These are phyloP conservation scores for Neocloeon triangulifer DNA, from an alignment of 1,140 invertebrate genomes.

Conservation along the genomic window DNA sequence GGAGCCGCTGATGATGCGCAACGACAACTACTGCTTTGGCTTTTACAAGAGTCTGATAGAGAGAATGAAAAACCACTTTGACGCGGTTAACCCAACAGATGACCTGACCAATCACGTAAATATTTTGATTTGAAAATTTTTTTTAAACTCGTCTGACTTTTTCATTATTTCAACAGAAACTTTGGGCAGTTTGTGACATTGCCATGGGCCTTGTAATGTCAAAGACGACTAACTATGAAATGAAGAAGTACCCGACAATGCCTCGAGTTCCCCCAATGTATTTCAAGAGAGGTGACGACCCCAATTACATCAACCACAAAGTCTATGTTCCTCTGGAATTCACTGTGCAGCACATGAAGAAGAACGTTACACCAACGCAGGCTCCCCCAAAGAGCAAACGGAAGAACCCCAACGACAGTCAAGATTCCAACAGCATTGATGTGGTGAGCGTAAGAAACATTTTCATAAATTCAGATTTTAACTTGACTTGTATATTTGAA, in stretches of 20 bases:
- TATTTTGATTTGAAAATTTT: constrained; percentile 8
- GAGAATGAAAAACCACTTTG: constrained; percentile 78
- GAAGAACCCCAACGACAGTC: not conserved
- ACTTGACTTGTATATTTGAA: not conserved
- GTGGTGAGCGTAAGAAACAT: not conserved
- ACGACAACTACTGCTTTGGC: constrained; percentile 84
- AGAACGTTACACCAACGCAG: not conserved
- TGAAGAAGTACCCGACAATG: constrained; percentile 70
- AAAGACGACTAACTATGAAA: constrained; percentile 66
- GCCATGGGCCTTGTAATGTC: constrained; percentile 71
- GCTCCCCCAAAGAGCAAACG: not conserved
- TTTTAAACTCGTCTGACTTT: not conserved
- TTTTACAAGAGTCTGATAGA: constrained; percentile 89
- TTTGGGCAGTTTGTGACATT: constrained; percentile 89
- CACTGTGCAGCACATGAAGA: not conserved
- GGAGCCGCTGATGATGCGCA: constrained; percentile 79
- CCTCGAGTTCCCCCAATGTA: constrained; percentile 68
- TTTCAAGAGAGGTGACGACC: constrained; percentile 47
- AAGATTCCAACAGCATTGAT: too few species aligned
- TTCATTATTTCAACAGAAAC: constrained; percentile 40
- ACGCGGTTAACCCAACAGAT: constrained; percentile 60
- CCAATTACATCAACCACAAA: constrained; percentile 37
- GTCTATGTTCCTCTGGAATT: constrained; percentile 21
- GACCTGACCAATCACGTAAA: constrained; percentile 57
- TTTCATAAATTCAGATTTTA: not conserved